These are phyloP conservation scores for Drosophila biarmipes DNA, from an alignment of 1,140 invertebrate genomes.

Conservation along the genomic window DNA sequence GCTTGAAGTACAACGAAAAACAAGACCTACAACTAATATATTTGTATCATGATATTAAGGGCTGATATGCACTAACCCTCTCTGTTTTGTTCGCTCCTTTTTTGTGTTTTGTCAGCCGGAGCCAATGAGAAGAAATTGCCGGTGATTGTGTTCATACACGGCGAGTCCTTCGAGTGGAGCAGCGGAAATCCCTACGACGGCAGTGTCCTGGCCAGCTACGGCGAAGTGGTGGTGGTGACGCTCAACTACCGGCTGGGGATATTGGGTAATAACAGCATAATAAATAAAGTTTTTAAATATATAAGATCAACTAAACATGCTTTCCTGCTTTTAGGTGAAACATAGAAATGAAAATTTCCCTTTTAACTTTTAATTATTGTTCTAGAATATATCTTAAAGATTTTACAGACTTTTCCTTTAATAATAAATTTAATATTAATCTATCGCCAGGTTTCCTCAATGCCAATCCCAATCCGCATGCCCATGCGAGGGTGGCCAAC, in stretches of 20 bases:
- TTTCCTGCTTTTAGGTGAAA: no score
- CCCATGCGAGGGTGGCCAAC: conserved; percentile 93
- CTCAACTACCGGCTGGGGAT: conserved; percentile 98
- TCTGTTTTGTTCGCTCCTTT: conserved; percentile 16
- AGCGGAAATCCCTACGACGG: conserved; percentile 98
- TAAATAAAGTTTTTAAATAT: no score
- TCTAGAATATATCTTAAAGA: no score
- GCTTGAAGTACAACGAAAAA: not conserved
- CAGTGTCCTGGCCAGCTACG: conserved; percentile 94
- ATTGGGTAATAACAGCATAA: no score
- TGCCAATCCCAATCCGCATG: conserved; percentile 91
- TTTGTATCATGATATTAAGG: conserved; percentile 26
- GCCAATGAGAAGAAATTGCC: conserved; percentile 89
- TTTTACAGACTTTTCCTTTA: no score
- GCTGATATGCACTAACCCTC: conserved; percentile 12
- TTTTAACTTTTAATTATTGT: no score
- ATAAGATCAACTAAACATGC: no score
- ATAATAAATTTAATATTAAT: no score
- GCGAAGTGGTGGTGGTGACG: conserved; percentile 96
- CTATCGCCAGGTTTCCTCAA: conserved; percentile 90
- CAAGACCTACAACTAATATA: conserved; percentile 6
- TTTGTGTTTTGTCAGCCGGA: conserved; percentile 80
- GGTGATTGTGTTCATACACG: conserved; percentile 97
- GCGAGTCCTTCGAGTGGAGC: conserved; percentile 97
- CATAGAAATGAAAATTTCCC: no score